Conservation (phyloP, 2,113 vertebrate genomes). For the Nesospiza acunhae region DNA sequence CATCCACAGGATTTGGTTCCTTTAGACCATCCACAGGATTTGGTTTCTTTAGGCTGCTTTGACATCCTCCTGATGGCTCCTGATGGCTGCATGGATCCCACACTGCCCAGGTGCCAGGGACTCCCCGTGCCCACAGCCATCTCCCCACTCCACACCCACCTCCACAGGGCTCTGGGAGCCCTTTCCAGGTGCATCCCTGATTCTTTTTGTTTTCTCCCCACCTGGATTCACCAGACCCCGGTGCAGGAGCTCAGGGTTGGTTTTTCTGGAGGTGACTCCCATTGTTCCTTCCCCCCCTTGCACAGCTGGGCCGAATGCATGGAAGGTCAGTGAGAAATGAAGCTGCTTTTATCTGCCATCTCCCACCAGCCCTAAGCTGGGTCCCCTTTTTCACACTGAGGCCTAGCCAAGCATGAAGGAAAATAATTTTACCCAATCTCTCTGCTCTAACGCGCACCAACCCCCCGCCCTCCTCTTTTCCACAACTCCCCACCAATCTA, state of each 20-base stretch:
- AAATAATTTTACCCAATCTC: slow-evolving; percentile 84
- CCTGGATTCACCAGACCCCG: neutral
- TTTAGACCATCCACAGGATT: too few relatives aligned
- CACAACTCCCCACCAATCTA: slow-evolving; percentile 15
- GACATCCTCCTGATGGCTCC: neutral
- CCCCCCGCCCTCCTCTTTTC: slow-evolving; percentile 12
- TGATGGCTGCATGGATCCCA: neutral
- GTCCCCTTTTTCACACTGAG: slow-evolving; percentile 71
- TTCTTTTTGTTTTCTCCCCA: slow-evolving; percentile 45
- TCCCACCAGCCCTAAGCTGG: slow-evolving; percentile 77
- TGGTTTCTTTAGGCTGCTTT: neutral
- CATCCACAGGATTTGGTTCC: accelerated
- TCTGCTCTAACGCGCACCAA: slow-evolving; percentile 75
- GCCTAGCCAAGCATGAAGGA: slow-evolving; percentile 81
- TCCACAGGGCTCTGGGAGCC: neutral
- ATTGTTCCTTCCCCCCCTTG: slow-evolving; percentile 62
- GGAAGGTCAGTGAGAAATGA: slow-evolving; percentile 80
- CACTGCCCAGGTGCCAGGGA: neutral
- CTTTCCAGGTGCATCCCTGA: neutral
- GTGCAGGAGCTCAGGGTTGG: neutral
- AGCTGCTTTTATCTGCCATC: slow-evolving; percentile 81
- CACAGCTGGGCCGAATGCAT: neutral
- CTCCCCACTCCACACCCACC: neutral
- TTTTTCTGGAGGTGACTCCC: slow-evolving; percentile 50
- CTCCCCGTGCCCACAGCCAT: neutral